Percentiles rank a stretch among this genome's conserved stretches.
Conservation (phyloP, 1,140 invertebrate species). For the Magallana ariakensis region DNA sequence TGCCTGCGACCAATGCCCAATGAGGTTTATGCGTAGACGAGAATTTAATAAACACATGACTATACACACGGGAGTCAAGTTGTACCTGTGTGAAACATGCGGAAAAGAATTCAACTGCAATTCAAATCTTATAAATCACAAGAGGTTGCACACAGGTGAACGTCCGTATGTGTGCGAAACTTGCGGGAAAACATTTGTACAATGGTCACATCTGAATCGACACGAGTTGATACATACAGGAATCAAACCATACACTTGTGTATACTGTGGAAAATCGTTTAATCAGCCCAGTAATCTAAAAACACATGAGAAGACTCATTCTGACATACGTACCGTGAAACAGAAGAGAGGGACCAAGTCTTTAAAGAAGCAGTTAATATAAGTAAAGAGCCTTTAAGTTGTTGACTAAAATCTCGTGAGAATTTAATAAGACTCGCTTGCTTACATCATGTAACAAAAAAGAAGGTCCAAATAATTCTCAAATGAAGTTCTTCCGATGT, state of each 20-base stretch:
- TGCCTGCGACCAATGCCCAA: conserved; percentile 92
- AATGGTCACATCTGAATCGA: conserved; percentile 66
- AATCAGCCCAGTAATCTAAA: conserved; percentile 7
- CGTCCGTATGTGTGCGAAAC: conserved; percentile 46
- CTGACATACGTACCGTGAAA: neutral
- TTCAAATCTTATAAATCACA: conserved; percentile 26
- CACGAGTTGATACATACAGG: conserved; percentile 69
- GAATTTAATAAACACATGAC: conserved; percentile 82
- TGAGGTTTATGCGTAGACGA: conserved; percentile 86
- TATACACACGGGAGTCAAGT: conserved; percentile 81
- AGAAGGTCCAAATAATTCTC: too few relatives aligned
- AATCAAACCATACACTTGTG: conserved; percentile 73
- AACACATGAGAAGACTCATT: conserved; percentile 16
- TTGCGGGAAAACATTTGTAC: conserved; percentile 86
- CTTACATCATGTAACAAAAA: too few relatives aligned
- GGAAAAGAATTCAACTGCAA: conserved; percentile 28
- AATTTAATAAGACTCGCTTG: too few relatives aligned
- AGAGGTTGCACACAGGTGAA: conserved; percentile 40
- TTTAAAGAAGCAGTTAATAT: too few relatives aligned
- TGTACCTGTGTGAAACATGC: conserved; percentile 41
- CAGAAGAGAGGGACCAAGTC: too few relatives aligned
- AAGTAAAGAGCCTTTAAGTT: too few relatives aligned
- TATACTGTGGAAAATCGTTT: conserved; percentile 86
- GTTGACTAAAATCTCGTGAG: too few relatives aligned
- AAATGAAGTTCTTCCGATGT: too few relatives aligned